Percentiles rank a stretch among this genome's conserved stretches.
These are phyloP conservation scores for Sceloporus undulatus DNA, from an alignment of 2,113 vertebrate species.

Conservation along the genomic window DNA sequence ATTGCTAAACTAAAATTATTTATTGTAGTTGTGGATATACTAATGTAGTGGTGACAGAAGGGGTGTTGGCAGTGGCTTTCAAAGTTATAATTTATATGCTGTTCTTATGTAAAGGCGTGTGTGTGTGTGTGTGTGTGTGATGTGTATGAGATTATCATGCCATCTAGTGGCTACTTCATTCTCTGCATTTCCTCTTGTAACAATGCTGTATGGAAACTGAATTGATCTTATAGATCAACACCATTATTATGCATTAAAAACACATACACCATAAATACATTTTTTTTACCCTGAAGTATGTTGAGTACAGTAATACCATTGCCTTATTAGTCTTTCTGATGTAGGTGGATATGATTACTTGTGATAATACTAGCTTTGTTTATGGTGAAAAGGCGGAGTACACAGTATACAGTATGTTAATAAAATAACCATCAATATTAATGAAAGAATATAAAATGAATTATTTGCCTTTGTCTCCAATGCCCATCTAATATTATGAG, in stretches of 20 bases:
- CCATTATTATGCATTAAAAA: conserved; percentile 28
- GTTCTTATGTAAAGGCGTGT: conserved; percentile 48
- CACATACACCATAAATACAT: conserved; percentile 12
- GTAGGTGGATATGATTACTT: not conserved
- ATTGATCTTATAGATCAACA: conserved; percentile 43
- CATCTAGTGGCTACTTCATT: conserved; percentile 74
- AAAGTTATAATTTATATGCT: conserved; percentile 56
- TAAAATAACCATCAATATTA: not conserved
- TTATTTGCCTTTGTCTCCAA: not conserved
- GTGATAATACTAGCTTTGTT: not conserved
- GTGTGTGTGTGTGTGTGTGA: not conserved
- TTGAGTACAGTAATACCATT: conserved; percentile 18
- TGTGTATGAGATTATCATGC: conserved; percentile 59
- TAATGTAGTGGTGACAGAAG: conserved; percentile 32
- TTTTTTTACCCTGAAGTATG: conserved; percentile 35
- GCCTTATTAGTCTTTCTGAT: not conserved
- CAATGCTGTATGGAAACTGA: conserved; percentile 41
- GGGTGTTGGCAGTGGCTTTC: conserved; percentile 42
- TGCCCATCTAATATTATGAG: not conserved
- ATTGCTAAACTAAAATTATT: not conserved
- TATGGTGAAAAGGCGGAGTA: not conserved
- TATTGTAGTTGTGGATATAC: not conserved
- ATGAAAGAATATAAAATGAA: not conserved
- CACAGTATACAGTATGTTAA: not conserved
- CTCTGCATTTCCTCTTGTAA: conserved; percentile 35